Percentiles rank a stretch among this genome's conserved stretches.
These are phyloP conservation scores for Ephialtes manifestator DNA, from an alignment of 2,888 invertebrate genomes.

Conservation along the genomic window DNA sequence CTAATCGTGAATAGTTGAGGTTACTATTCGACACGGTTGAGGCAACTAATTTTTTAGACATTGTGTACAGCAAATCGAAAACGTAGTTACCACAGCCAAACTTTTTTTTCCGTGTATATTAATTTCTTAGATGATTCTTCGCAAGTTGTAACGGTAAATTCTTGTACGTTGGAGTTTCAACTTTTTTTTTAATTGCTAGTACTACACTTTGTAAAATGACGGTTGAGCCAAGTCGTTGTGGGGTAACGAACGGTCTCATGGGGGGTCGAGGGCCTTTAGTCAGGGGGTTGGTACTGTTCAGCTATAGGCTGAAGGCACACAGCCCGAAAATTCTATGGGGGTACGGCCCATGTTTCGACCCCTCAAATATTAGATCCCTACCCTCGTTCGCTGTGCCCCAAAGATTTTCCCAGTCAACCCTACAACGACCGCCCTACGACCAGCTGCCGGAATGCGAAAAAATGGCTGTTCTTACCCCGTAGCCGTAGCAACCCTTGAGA, in stretches of 20 bases:
- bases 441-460: conserved; percentile 53
- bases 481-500: conserved; percentile 40
- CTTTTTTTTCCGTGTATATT: too few relatives aligned
- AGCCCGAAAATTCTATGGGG: conserved; percentile 40
- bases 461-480: conserved; percentile 53
- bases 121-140: too few relatives aligned
- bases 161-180: conserved; percentile 20
- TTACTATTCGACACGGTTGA: too few relatives aligned
- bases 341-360: conserved; percentile 59
- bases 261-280: not conserved
- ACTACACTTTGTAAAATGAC: conserved; percentile 57
- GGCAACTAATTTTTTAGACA: too few relatives aligned
- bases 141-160: not conserved
- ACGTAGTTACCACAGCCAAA: too few relatives aligned
- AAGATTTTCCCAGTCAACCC: conserved; percentile 47
- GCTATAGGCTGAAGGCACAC: conserved; percentile 44
- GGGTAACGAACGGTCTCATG: conserved; percentile 43
- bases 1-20: too few relatives aligned
- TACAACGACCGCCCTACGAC: conserved; percentile 37
- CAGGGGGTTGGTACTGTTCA: conserved; percentile 46
- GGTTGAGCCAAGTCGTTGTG: conserved; percentile 43
- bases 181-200: conserved; percentile 24
- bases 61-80: too few relatives aligned
- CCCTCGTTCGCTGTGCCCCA: conserved; percentile 48
- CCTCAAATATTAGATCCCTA: conserved; percentile 43